Evolutionary conservation across 2,113 vertebrate genomes (phyloP).

Genomic region (Python bivittatus): DNA sequence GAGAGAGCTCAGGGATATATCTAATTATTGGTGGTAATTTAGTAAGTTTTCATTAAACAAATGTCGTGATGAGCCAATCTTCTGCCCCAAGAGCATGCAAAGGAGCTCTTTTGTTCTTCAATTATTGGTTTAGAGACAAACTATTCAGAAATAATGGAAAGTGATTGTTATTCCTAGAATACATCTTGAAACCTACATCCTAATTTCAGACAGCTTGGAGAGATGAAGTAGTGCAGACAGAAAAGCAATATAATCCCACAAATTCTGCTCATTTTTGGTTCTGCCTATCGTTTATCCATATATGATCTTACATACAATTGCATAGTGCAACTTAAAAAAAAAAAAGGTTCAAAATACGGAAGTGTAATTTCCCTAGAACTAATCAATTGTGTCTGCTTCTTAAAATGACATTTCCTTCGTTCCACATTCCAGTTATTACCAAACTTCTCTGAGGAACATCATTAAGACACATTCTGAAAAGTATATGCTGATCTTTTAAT

Average conservation of each 20-base stretch:
- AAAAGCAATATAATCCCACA: background rate
- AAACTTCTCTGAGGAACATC: background rate
- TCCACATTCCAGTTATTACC: background rate
- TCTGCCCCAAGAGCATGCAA: conserved; percentile 22
- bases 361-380: background rate
- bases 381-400: background rate
- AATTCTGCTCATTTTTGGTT: background rate
- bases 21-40: conserved; percentile 25
- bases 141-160: background rate
- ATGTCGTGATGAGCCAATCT: background rate
- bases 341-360: background rate
- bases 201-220: background rate
- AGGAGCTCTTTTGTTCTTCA: conserved; percentile 47
- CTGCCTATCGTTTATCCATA: background rate
- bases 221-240: background rate
- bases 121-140: conserved; percentile 42
- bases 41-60: conserved; percentile 55
- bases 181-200: background rate
- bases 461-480: background rate
- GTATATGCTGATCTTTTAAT: background rate
- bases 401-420: background rate
- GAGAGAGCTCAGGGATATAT: conserved; percentile 32
- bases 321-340: background rate
- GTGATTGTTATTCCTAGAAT: conserved; percentile 4
- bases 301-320: background rate